phyloP scores from a whole-genome alignment of 1,140 invertebrate genomes.

The Epicauta chinensis region DNA sequence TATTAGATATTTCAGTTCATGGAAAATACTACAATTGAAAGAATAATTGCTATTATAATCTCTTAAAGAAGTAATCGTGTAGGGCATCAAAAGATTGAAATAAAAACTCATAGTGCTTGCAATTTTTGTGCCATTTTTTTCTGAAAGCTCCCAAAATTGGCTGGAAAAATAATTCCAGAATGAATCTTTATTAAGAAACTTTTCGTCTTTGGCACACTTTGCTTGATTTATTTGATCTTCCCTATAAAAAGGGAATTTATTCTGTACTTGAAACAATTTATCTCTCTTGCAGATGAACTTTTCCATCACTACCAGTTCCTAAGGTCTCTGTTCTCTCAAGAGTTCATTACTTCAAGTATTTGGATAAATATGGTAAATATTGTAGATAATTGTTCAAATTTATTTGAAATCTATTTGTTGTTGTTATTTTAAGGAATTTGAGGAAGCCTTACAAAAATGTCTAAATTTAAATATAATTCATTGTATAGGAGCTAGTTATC shows the following conservation, averaged over 20 bases:
- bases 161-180: too few relatives aligned
- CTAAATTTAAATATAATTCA: conserved; percentile 42
- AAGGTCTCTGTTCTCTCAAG: conserved; percentile 48
- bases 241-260: conserved; percentile 1
- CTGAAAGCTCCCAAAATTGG: too few relatives aligned
- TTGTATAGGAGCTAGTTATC: conserved; percentile 27
- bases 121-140: too few relatives aligned
- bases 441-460: conserved; percentile 44
- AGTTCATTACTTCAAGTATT: conserved; percentile 47
- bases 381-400: conserved; percentile 1
- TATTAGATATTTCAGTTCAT: too few relatives aligned
- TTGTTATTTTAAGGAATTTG: conserved; percentile 49
- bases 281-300: conserved; percentile 39
- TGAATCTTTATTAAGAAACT: too few relatives aligned
- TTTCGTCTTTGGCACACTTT: too few relatives aligned
- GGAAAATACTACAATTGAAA: too few relatives aligned
- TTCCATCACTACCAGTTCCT: conserved; percentile 40
- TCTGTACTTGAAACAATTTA: conserved; percentile 37
- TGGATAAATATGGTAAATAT: conserved; percentile 32
- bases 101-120: too few relatives aligned
- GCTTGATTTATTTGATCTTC: too few relatives aligned
- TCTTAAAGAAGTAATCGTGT: too few relatives aligned
- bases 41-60: too few relatives aligned
- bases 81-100: too few relatives aligned
- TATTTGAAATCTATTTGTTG: conserved; percentile 22